phyloP scores from a whole-genome alignment of 2,113 vertebrate species.

The Clarias batrachus region DNA sequence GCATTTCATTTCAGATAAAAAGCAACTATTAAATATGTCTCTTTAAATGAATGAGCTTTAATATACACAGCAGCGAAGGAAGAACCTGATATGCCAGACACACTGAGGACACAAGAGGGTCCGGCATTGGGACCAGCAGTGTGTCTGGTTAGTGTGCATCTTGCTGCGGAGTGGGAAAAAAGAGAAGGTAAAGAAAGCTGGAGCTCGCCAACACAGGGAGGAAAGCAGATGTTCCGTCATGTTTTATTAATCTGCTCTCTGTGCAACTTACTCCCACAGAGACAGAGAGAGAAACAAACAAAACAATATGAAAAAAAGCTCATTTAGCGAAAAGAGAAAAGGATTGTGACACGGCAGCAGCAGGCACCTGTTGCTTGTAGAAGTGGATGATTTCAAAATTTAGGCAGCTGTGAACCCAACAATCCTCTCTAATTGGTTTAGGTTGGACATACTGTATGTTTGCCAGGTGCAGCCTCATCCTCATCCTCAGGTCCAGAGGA shows the following conservation, averaged over 20 bases:
- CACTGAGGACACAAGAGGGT: background rate
- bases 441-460: too few species aligned
- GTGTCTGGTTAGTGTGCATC: constrained; percentile 8
- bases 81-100: constrained; percentile 1
- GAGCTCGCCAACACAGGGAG: constrained; percentile 12
- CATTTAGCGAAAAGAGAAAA: background rate
- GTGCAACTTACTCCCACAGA: constrained; percentile 34
- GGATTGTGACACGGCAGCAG: background rate
- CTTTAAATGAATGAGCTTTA: background rate
- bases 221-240: constrained; percentile 48
- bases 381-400: background rate
- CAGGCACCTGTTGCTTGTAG: constrained; percentile 10
- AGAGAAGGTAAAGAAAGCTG: constrained; percentile 20
- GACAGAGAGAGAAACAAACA: background rate
- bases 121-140: background rate
- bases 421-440: background rate
- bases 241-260: constrained; percentile 43
- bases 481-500: background rate
- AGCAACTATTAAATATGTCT: background rate
- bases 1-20: background rate
- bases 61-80: background rate
- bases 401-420: background rate
- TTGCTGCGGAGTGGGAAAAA: background rate
- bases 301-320: constrained; percentile 20
- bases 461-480: background rate